Evolutionary conservation across 2,113 vertebrate species (phyloP).

Genomic region (Tapirus terrestris): DNA sequence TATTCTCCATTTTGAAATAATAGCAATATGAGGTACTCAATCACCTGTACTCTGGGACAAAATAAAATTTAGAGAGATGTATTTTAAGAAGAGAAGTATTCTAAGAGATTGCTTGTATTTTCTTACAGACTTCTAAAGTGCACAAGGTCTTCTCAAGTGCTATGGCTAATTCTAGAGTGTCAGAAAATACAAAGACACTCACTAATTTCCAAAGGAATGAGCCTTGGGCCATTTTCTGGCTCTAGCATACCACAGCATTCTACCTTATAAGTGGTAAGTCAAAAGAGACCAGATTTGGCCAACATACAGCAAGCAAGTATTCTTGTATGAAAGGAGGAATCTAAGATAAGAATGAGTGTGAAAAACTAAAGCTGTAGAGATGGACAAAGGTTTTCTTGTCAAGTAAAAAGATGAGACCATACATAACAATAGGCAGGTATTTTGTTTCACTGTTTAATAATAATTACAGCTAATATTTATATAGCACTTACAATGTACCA

Average conservation of each 20-base stretch:
- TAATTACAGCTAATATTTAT: background rate
- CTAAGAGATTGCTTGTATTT: background rate
- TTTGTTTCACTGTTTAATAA: background rate
- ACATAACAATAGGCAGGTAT: background rate
- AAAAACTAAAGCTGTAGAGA: background rate
- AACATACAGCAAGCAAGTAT: background rate
- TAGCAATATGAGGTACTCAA: background rate
- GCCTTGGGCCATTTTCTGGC: background rate
- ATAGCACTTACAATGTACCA: background rate
- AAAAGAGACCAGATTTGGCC: background rate
- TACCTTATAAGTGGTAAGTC: background rate
- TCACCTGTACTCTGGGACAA: background rate
- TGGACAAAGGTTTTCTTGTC: background rate
- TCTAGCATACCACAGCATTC: background rate
- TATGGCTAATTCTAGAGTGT: background rate
- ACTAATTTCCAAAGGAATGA: background rate
- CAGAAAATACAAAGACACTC: background rate
- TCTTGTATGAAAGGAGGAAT: background rate
- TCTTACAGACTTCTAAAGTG: background rate
- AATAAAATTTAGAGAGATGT: background rate
- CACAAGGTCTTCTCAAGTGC: background rate
- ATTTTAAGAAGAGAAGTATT: background rate
- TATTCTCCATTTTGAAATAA: slow-evolving; percentile 30
- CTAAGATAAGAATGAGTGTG: background rate
- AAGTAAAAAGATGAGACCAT: background rate